Conservation (phyloP, 2,888 invertebrate species). For the Pseudococcus jackbeardsleyi region DNA sequence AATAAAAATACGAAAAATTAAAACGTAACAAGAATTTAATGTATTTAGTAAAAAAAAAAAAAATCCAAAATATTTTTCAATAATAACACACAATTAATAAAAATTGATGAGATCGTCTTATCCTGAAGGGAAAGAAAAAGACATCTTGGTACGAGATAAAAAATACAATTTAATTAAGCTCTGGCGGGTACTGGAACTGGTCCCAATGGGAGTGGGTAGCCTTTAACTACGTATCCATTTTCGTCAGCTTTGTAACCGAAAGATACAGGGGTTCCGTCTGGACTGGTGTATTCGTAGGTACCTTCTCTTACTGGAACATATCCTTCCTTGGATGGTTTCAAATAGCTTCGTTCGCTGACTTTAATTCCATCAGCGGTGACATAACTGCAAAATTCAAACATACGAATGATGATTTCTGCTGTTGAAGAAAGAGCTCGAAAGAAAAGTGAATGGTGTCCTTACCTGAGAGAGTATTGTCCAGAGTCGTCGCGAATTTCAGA, state of each 20-base stretch:
- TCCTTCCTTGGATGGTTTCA: constrained; percentile 34
- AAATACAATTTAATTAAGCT: not conserved
- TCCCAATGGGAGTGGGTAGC: constrained; percentile 46
- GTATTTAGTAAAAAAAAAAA: not conserved
- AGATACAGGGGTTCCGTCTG: constrained; percentile 57
- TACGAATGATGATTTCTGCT: not conserved
- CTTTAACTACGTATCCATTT: constrained; percentile 61
- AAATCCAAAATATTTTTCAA: not conserved
- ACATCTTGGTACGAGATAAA: not conserved
- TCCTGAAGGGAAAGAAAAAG: not conserved
- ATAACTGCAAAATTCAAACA: constrained; percentile 27
- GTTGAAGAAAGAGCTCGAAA: not conserved
- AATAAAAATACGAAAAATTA: not conserved
- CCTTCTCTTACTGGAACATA: constrained; percentile 56
- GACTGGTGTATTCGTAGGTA: constrained; percentile 58
- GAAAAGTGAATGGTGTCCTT: not conserved
- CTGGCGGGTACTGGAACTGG: constrained; percentile 8
- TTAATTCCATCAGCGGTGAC: constrained; percentile 50
- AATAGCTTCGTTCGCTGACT: constrained; percentile 58
- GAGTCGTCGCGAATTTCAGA: constrained; percentile 56
- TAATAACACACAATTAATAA: not conserved
- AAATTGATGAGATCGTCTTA: not conserved
- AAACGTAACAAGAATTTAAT: not conserved
- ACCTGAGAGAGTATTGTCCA: constrained; percentile 62
- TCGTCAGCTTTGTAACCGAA: constrained; percentile 58